Base-by-base conservation (phyloP, 2,888 invertebrate species). In the Phyllotreta striolata region DNA sequence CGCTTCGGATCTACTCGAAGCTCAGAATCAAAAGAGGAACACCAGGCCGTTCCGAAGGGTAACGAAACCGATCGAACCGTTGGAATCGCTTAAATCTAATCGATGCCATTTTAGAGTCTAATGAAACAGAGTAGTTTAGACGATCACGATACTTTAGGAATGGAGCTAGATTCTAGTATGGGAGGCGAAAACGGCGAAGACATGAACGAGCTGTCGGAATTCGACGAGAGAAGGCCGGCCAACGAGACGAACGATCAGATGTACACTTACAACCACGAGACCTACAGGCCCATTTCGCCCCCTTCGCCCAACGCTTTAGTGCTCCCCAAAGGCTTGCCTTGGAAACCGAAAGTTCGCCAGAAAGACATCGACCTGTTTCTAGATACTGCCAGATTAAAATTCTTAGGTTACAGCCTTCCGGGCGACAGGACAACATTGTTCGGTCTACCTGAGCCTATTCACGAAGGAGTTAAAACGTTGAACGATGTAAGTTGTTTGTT, bases 271-370 rank as follows among this genome's bases (percentile, higher is more conserved):
- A 78, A 76, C 60, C 63, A 64, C 43, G 67, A 72, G 6, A 72
- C 66, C 46, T 66, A 79, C 63, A 76, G 78, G 70, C 77, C 78
- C 64, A 68, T 68, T 9, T 73, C 76, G 3, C 75, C 75, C 12
- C 71, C 73, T 9, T 65, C 70, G 13, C 70, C 69, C 8, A 71
- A 69, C 56, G 64, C 70, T 13, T 14, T 73, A 13, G 49, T 67
- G 9, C 39, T 74, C 10, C 74, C 75, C 5, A 72, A 73, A 64
- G 89, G 93, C 64, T 85, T 98, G 68, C 98, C 98, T 0, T 98
- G 98, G 98, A 89, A 91, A 70, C 96, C 98, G 0, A 98, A 98
- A 86, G 96, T 98, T n/a, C 87, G 96, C 3, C 93, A 93, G 76
- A 93, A 92, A 82, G 98, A 98, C 78, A 89, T 98, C 67, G 96